Evolutionary conservation across 2,113 vertebrate species (phyloP).

Genomic region (Rhinogobius similis): DNA sequence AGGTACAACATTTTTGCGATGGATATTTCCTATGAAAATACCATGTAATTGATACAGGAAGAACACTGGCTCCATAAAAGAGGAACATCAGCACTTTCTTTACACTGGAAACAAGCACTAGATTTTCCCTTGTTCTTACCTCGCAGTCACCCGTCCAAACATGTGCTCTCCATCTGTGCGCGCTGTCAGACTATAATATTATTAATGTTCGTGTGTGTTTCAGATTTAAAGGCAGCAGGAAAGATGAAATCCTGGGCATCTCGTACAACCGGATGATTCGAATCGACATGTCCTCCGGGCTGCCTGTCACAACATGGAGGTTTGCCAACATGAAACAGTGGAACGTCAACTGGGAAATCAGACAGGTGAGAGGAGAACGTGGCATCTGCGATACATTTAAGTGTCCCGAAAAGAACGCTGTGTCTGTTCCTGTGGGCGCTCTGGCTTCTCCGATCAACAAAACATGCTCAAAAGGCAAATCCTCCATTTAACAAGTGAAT

Average conservation of each 20-base stretch:
- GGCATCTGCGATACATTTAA: background rate
- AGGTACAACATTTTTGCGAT: background rate
- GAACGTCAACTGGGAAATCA: conserved; percentile 99
- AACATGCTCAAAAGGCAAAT: too few species aligned
- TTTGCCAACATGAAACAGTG: conserved; percentile 98
- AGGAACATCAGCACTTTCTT: background rate
- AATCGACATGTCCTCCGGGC: conserved; percentile 86
- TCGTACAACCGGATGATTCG: conserved; percentile 95
- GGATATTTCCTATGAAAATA: background rate
- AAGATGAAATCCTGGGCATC: conserved; percentile 95
- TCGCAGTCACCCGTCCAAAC: background rate
- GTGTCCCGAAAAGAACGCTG: too few species aligned
- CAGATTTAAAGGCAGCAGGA: conserved; percentile 93
- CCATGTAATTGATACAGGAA: background rate
- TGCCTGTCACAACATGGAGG: conserved; percentile 94
- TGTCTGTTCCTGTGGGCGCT: too few species aligned
- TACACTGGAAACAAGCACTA: background rate
- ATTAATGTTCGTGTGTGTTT: conserved; percentile 7
- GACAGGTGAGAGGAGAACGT: conserved; percentile 79
- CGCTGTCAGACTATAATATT: background rate
- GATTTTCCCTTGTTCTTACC: background rate
- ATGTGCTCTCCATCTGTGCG: background rate
- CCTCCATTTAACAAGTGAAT: too few species aligned
- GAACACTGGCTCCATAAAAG: background rate
- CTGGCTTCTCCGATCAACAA: too few species aligned